phyloP scores from a whole-genome alignment of 2,888 invertebrate genomes.

The Tetramorium bicarinatum region DNA sequence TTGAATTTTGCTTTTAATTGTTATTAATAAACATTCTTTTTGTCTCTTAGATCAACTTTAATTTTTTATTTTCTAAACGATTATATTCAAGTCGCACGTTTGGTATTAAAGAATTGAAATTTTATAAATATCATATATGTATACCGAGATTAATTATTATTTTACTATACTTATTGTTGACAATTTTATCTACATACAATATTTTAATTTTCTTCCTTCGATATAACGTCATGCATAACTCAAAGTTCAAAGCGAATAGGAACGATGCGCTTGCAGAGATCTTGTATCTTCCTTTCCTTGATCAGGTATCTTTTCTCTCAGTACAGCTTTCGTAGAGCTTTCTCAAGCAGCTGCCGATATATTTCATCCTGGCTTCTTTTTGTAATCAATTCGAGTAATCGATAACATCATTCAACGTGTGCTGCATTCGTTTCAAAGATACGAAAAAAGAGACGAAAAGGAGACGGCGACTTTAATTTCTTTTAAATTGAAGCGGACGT shows the following conservation, averaged over 20 bases:
- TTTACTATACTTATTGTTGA: conserved; percentile 4
- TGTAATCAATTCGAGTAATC: conserved; percentile 58
- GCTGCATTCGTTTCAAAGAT: conserved; percentile 42
- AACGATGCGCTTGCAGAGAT: not conserved
- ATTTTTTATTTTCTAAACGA: not conserved
- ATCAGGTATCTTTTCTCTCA: not conserved
- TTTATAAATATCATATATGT: not conserved
- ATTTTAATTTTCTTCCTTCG: not conserved
- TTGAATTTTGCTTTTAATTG: not conserved
- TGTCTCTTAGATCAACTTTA: not conserved
- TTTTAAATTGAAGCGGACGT: not conserved
- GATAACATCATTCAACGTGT: conserved; percentile 43
- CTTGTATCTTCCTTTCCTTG: conserved; percentile 15
- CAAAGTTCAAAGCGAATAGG: conserved; percentile 2
- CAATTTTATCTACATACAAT: not conserved
- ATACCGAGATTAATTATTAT: not conserved
- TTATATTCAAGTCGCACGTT: not conserved
- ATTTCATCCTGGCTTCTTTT: conserved; percentile 1
- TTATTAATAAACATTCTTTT: not conserved
- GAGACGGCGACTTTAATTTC: not conserved
- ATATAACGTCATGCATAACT: not conserved
- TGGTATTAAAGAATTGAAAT: not conserved
- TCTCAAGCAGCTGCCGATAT: conserved; percentile 20
- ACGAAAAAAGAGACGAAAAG: not conserved
- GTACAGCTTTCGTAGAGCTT: not conserved